These are phyloP conservation scores for Peromyscus maniculatus DNA, from an alignment of 2,113 vertebrate species.

Conservation along the genomic window DNA sequence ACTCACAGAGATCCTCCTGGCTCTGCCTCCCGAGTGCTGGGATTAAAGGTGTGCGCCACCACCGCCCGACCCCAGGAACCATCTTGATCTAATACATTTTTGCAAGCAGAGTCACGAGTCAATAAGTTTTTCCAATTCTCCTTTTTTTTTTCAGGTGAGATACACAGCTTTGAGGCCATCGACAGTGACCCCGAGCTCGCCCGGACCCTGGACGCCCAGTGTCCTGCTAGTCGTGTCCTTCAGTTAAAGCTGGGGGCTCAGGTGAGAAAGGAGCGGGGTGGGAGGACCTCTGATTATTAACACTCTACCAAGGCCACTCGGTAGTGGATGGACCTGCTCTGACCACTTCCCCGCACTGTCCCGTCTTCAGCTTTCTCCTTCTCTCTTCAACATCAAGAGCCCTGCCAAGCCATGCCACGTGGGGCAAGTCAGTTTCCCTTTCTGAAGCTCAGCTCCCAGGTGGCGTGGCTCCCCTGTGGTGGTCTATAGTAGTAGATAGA, in stretches of 20 bases:
- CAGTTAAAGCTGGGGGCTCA: constrained; percentile 96
- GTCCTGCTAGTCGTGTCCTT: constrained; percentile 92
- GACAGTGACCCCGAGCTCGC: constrained; percentile 94
- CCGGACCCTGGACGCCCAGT: constrained; percentile 92
- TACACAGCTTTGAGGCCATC: constrained; percentile 90
- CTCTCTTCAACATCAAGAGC: neutral
- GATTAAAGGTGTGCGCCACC: no score
- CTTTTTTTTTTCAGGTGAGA: constrained; percentile 87
- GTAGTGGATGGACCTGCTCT: neutral
- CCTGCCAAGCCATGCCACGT: neutral
- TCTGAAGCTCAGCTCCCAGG: neutral
- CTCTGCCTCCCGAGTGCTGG: no score
- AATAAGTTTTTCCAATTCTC: constrained; percentile 14
- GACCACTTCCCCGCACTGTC: neutral
- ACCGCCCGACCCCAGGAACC: no score
- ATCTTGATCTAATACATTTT: constrained; percentile 24
- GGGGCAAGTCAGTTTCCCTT: neutral
- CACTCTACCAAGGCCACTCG: neutral
- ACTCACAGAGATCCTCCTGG: no score
- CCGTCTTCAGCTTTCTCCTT: neutral
- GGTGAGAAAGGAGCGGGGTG: constrained; percentile 83
- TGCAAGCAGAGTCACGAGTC: constrained; percentile 21
- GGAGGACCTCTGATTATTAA: neutral
- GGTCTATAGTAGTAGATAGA: neutral
- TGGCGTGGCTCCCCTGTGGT: neutral